phyloP scores from a whole-genome alignment of 2,888 invertebrate genomes.

The Auanema sp. region DNA sequence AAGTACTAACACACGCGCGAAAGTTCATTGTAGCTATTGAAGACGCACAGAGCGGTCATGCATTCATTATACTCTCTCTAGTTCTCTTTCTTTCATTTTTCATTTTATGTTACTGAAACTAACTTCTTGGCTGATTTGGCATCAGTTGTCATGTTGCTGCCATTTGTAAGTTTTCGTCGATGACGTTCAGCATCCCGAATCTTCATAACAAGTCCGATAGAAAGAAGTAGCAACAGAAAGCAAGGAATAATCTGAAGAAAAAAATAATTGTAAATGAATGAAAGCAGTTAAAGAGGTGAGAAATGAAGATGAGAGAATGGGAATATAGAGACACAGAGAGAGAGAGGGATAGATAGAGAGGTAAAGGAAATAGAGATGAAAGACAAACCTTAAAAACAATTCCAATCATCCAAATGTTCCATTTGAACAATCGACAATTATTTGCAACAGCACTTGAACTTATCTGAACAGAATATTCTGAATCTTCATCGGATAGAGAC shows the following conservation, averaged over 20 bases:
- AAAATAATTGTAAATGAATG: neutral
- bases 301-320: neutral
- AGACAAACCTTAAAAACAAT: conserved; percentile 53
- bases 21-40: neutral
- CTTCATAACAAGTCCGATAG: conserved; percentile 50
- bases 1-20: no score
- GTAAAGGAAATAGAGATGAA: neutral
- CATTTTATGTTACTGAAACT: neutral
- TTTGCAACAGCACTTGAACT: conserved; percentile 43
- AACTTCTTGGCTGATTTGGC: conserved; percentile 34
- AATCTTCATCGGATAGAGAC: no score
- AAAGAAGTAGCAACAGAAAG: conserved; percentile 50
- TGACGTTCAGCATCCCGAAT: conserved; percentile 56
- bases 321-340: neutral
- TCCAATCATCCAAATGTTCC: conserved; percentile 62
- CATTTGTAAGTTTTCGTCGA: conserved; percentile 43
- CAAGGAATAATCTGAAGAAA: conserved; percentile 57
- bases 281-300: neutral
- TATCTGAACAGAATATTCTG: conserved; percentile 21
- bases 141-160: conserved; percentile 28
- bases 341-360: no score
- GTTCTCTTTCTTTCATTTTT: conserved; percentile 1
- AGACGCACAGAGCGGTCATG: no score
- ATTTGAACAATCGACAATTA: conserved; percentile 56
- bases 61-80: neutral